Conservation (phyloP, 2,113 vertebrate species). For the Etheostoma spectabile region DNA sequence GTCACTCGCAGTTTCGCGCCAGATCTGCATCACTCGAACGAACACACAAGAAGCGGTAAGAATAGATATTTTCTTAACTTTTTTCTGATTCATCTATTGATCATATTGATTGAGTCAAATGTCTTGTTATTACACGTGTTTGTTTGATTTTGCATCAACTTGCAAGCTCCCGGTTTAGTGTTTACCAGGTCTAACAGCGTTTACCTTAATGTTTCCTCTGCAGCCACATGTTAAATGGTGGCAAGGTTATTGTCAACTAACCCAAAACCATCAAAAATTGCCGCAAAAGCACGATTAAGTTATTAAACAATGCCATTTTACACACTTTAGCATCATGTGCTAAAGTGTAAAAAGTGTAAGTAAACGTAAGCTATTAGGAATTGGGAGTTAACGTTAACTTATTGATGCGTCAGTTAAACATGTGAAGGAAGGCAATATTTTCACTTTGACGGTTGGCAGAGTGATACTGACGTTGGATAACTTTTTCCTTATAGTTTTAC, state of each 20-base stretch:
- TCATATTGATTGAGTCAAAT: rapidly evolving
- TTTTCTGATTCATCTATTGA: rapidly evolving
- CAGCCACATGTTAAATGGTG: conserved; percentile 71
- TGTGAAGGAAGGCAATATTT: no score
- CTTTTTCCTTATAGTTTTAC: background rate
- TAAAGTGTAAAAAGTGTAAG: background rate
- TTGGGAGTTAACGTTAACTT: background rate
- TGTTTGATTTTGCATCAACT: rapidly evolving
- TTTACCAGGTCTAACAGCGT: background rate
- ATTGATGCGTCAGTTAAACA: background rate
- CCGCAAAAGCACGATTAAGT: no score
- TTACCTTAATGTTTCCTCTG: conserved; percentile 57
- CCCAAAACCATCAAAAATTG: background rate
- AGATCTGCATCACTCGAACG: conserved; percentile 41
- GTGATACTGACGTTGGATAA: background rate
- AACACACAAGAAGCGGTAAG: conserved; percentile 64
- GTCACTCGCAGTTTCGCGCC: conserved; percentile 84
- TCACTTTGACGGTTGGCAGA: background rate
- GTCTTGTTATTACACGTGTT: rapidly evolving
- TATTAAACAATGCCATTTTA: background rate
- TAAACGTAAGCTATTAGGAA: background rate
- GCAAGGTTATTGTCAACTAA: background rate
- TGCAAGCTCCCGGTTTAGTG: background rate
- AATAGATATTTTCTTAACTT: rapidly evolving
- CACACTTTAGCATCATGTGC: no score